Conservation (phyloP, 2,797 vertebrate genomes). For the Chrysocyon brachyurus region DNA sequence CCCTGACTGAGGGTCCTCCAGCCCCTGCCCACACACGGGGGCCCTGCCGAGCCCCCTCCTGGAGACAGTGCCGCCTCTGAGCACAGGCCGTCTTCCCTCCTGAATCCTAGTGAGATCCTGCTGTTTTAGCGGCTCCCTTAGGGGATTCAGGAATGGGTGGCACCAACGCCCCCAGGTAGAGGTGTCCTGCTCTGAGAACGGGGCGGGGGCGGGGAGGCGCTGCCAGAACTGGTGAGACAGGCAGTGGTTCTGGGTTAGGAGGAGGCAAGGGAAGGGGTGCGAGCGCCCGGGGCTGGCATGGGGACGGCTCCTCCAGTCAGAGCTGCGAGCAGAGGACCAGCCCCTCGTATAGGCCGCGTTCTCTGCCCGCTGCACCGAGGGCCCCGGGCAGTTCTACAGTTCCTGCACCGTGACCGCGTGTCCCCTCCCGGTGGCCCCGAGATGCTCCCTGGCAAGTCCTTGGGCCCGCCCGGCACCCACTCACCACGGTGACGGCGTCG, state of each 20-base stretch:
- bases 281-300: rapidly evolving
- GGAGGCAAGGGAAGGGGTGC: not conserved
- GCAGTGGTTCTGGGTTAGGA: not conserved
- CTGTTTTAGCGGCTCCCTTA: not conserved
- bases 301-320: not conserved
- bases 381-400: too few species aligned
- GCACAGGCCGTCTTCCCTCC: not conserved
- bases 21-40: not conserved
- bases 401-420: not conserved
- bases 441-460: not conserved
- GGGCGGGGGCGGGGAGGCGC: not conserved
- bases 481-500: conserved; percentile 97
- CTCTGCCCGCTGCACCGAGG: not conserved
- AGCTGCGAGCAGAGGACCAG: not conserved
- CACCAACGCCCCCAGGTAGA: not conserved
- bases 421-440: not conserved
- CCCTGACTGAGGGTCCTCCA: not conserved
- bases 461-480: conserved; percentile 32
- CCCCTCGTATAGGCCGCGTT: not conserved
- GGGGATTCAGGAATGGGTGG: not conserved
- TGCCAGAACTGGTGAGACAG: too few species aligned
- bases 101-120: not conserved
- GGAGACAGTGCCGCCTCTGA: not conserved
- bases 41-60: not conserved
- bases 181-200: not conserved